Evolutionary conservation across 2,888 invertebrate genomes (phyloP).

Genomic region (Endomychus coccineus): DNA sequence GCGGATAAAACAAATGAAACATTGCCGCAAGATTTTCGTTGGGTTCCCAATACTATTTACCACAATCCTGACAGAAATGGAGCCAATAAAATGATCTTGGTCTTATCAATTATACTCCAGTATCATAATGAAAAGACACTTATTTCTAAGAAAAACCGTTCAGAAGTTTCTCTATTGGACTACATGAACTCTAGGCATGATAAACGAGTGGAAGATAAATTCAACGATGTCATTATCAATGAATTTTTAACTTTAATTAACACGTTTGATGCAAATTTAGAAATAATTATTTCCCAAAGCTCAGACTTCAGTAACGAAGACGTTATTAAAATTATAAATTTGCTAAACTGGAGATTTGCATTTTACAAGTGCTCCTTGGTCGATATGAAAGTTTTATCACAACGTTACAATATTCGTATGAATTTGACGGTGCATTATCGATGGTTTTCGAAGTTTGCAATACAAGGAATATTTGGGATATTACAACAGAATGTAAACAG

Average conservation of each 20-base stretch:
- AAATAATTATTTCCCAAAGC: constrained; percentile 36
- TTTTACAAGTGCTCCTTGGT: constrained; percentile 39
- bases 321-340: constrained; percentile 44
- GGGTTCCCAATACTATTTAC: constrained; percentile 32
- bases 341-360: constrained; percentile 49
- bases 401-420: constrained; percentile 48
- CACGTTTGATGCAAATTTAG: constrained; percentile 45
- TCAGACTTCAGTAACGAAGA: constrained; percentile 35
- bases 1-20: no score
- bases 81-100: constrained; percentile 16
- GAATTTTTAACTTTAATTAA: constrained; percentile 47
- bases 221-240: constrained; percentile 50
- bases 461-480: constrained; percentile 33
- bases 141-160: background rate
- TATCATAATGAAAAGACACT: constrained; percentile 5
- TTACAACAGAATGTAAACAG: constrained; percentile 20
- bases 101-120: constrained; percentile 13
- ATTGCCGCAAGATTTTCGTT: constrained; percentile 36
- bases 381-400: constrained; percentile 22
- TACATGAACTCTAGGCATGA: constrained; percentile 41
- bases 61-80: constrained; percentile 1
- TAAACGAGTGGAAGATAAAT: constrained; percentile 45
- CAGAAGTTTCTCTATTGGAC: constrained; percentile 41
- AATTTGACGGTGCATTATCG: constrained; percentile 62
- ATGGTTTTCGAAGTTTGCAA: constrained; percentile 63